Evolutionary conservation across 2,113 vertebrate species (phyloP), one percentile per base, ranked within the genome.

Genomic region (Parus major): DNA sequence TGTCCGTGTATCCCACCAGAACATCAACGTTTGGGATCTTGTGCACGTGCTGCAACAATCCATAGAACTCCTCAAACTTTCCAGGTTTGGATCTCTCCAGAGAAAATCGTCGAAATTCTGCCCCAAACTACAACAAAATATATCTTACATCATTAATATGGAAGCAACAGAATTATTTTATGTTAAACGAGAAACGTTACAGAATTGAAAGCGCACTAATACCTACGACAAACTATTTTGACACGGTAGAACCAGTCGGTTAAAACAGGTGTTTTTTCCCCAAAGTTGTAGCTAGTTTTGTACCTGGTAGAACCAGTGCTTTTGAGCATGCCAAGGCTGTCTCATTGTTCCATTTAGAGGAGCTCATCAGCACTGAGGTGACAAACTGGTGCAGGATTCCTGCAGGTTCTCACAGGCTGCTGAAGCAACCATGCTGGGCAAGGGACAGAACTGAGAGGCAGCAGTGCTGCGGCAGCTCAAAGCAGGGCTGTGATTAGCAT

Each of bases 41-140:
- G 93, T 99, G 99, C 33, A 99, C 99, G 3, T 99, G 99, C 83
- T 99, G 99, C 79, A 99, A 78, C 36, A 99, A 98, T 69, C 99
- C 99, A 47, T 99, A 99, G 97, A 99, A 99, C 97, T 99, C 99
- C 86, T 99, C 99, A 65, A 99, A 99, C 73, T 98, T 99, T 2
- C 99, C 99, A 31, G 99, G 99, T 72, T 99, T 99, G 17, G 99
- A 99, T 50, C 99, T 98, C 95, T 99, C 99, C 98, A 99, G 97
- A 35, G 99, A 99, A 98, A 99, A 99, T 4, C 99, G 98, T 49
- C 99, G 99, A 94, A 99, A 99, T 97, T 99, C 99, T 49, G 99
- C 99, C 95, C 99, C 99, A 93, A 99, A 99, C 99, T 99, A 96
- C 33, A 93, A 97, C 21, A 82, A 91, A 96, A 84, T 5, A 95